These are phyloP conservation scores for Eurypyga helias DNA, from an alignment of 2,113 vertebrate genomes.

Conservation along the genomic window DNA sequence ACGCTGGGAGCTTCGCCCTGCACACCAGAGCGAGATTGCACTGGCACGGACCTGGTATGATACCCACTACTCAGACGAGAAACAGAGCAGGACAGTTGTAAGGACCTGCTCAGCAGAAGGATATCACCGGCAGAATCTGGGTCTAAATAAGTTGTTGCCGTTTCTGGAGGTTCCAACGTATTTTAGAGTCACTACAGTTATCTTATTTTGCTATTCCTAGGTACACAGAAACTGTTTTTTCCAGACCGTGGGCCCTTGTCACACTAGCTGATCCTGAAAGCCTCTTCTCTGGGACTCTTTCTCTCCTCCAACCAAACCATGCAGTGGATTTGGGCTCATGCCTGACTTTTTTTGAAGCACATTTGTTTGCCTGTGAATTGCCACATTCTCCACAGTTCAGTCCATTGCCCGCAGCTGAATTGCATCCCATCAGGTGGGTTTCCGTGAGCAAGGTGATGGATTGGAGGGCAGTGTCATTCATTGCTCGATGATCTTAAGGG, in stretches of 20 bases:
- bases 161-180: background rate
- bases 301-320: background rate
- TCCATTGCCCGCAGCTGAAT: fast-evolving
- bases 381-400: background rate
- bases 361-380: background rate
- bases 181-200: background rate
- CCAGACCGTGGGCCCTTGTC: background rate
- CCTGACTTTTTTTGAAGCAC: background rate
- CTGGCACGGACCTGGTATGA: background rate
- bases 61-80: background rate
- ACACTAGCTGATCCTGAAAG: background rate
- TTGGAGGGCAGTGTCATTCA: background rate
- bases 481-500: background rate
- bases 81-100: background rate
- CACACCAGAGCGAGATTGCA: background rate
- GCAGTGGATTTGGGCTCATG: background rate
- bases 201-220: background rate
- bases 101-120: background rate
- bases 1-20: background rate
- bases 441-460: fast-evolving
- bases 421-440: background rate
- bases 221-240: background rate
- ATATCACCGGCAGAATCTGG: background rate
- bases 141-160: background rate
- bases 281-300: background rate